Percentiles rank a stretch among this genome's conserved stretches.
Evolutionary conservation across 2,888 invertebrate species (phyloP).

Genomic region (Eupithecia tripunctaria): DNA sequence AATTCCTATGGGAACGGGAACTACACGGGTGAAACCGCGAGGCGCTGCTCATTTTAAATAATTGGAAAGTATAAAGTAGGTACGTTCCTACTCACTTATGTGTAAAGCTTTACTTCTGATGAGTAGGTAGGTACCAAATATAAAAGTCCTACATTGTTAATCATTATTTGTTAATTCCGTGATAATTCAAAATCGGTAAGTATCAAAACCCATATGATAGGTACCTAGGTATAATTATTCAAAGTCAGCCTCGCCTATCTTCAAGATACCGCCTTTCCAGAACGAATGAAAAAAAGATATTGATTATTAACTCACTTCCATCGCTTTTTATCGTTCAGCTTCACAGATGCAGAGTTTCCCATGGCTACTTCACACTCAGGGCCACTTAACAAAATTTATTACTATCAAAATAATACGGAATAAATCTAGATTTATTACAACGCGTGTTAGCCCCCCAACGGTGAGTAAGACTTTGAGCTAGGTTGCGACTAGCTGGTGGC

Average conservation of each 20-base stretch:
- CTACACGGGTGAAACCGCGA: too few species aligned
- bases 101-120: too few species aligned
- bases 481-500: slow-evolving; percentile 55
- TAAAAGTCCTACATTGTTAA: neutral
- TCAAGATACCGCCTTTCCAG: too few species aligned
- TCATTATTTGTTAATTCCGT: neutral
- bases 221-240: neutral
- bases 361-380: slow-evolving; percentile 49
- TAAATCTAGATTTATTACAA: slow-evolving; percentile 27
- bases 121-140: too few species aligned
- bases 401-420: neutral
- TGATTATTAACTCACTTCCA: slow-evolving; percentile 72
- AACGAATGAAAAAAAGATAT: neutral
- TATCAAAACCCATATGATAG: neutral
- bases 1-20: too few species aligned
- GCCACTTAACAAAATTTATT: slow-evolving; percentile 17
- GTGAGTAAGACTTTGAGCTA: slow-evolving; percentile 39
- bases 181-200: neutral
- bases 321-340: slow-evolving; percentile 74
- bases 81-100: too few species aligned
- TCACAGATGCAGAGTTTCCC: slow-evolving; percentile 79
- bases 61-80: neutral
- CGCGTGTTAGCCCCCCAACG: slow-evolving; percentile 41
- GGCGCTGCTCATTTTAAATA: neutral
- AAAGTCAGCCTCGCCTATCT: neutral